These are phyloP conservation scores for Pollicipes pollicipes DNA, from an alignment of 1,140 invertebrate genomes.

Conservation along the genomic window DNA sequence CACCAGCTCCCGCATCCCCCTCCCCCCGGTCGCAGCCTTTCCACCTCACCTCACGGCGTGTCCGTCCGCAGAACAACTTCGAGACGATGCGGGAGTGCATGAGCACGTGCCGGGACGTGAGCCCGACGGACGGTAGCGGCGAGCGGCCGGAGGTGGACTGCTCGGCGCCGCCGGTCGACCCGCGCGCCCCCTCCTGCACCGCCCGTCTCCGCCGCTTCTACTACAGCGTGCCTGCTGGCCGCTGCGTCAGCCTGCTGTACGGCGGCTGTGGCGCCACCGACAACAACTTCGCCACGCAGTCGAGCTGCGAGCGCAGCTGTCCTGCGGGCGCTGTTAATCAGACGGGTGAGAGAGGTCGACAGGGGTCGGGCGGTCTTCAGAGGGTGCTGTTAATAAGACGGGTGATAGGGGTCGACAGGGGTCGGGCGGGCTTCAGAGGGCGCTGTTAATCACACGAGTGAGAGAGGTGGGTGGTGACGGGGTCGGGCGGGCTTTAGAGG, in stretches of 20 bases:
- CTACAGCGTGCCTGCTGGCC: constrained; percentile 53
- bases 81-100: constrained; percentile 26
- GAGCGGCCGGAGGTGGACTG: constrained; percentile 4
- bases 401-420: too few species aligned
- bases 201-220: constrained; percentile 42
- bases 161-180: neutral
- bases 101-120: constrained; percentile 19
- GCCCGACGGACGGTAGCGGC: constrained; percentile 10
- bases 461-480: too few species aligned
- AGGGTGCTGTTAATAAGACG: too few species aligned
- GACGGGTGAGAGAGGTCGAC: neutral
- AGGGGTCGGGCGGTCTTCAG: too few species aligned
- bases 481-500: too few species aligned
- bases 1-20: too few species aligned
- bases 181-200: constrained; percentile 31
- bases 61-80: constrained; percentile 27
- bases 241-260: constrained; percentile 64
- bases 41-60: too few species aligned
- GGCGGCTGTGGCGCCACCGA: constrained; percentile 67
- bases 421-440: too few species aligned
- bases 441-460: too few species aligned
- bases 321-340: neutral
- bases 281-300: constrained; percentile 58
- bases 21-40: too few species aligned
- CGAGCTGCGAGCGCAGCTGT: constrained; percentile 63